phyloP scores from a whole-genome alignment of 2,888 invertebrate genomes.

The Zhengitettix transpicula region DNA sequence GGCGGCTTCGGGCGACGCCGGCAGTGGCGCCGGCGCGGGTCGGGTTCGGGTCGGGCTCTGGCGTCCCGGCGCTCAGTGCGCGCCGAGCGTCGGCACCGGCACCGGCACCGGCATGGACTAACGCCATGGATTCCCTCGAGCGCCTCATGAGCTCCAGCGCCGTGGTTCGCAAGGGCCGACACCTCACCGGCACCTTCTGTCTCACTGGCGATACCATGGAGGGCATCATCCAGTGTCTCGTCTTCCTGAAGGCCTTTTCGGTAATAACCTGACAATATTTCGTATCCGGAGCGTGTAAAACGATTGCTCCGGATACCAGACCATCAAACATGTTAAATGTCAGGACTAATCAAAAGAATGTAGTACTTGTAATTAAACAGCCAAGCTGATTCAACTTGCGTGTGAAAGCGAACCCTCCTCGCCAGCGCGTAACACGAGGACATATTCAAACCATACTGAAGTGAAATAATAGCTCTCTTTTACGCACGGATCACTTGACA shows the following conservation, averaged over 20 bases:
- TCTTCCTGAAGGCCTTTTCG: constrained; percentile 84
- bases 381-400: too few relatives aligned
- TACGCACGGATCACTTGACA: too few relatives aligned
- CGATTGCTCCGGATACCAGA: too few relatives aligned
- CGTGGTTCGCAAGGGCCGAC: constrained; percentile 54
- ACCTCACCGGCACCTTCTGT: constrained; percentile 76
- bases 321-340: too few relatives aligned
- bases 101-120: constrained; percentile 15
- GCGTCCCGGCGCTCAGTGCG: constrained; percentile 24
- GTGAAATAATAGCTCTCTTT: too few relatives aligned
- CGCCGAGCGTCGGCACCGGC: constrained; percentile 39
- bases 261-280: constrained; percentile 40
- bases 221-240: constrained; percentile 81
- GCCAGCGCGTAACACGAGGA: too few relatives aligned
- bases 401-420: too few relatives aligned
- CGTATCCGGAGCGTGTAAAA: not conserved
- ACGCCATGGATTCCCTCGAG: constrained; percentile 61
- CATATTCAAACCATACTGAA: too few relatives aligned
- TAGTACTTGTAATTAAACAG: too few relatives aligned
- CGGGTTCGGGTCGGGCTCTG: not conserved
- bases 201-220: constrained; percentile 86
- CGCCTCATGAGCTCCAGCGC: constrained; percentile 30
- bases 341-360: too few relatives aligned
- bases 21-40: not conserved
- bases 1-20: not conserved